phyloP scores from a whole-genome alignment of 2,113 vertebrate genomes.

The Pluvianellus socialis region DNA sequence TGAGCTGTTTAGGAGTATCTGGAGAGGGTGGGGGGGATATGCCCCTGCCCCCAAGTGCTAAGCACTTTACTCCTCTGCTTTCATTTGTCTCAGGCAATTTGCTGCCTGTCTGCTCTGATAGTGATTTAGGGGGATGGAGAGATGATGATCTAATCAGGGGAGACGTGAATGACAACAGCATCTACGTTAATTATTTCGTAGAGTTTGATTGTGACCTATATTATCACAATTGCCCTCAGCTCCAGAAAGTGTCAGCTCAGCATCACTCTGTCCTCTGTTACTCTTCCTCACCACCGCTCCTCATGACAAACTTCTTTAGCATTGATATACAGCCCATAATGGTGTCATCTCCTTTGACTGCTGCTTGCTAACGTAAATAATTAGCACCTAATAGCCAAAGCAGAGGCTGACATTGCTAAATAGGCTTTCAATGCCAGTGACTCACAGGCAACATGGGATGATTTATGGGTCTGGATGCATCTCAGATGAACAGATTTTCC shows the following conservation, averaged over 20 bases:
- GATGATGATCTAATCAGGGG: not conserved
- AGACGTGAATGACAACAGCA: not conserved
- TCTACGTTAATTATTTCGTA: not conserved
- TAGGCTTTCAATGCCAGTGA: not conserved
- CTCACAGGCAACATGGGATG: not conserved
- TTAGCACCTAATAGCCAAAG: constrained; percentile 5
- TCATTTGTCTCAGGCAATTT: not conserved
- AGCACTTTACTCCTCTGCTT: not conserved
- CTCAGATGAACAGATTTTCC: not conserved
- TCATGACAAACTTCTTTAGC: not conserved
- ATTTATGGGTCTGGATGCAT: constrained; percentile 2
- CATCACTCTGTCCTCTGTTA: not conserved
- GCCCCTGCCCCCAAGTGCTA: not conserved
- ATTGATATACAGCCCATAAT: not conserved
- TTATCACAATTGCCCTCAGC: not conserved
- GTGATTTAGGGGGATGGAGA: not conserved
- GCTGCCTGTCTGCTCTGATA: not conserved
- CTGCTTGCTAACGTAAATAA: not conserved
- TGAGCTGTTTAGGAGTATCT: not conserved
- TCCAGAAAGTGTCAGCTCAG: not conserved
- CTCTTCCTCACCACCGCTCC: not conserved
- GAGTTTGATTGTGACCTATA: not conserved
- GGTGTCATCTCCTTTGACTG: not conserved
- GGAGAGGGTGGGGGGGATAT: not conserved
- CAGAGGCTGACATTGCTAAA: not conserved